phyloP scores from a whole-genome alignment of 2,888 invertebrate species.

The Blastobasis adustella region DNA sequence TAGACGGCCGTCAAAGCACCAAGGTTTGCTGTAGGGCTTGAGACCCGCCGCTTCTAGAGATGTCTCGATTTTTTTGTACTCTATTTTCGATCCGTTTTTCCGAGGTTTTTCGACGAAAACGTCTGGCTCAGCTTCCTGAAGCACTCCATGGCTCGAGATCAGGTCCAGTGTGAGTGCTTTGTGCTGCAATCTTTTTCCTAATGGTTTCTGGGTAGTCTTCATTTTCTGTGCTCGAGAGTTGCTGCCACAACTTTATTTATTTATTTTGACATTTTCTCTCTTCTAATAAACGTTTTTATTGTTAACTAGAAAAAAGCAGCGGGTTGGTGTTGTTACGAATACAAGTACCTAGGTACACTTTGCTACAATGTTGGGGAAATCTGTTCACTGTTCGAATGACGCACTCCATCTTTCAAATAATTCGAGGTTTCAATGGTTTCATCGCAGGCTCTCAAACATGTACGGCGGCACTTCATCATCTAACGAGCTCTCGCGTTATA shows the following conservation, averaged over 20 bases:
- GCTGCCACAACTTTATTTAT: too few relatives aligned
- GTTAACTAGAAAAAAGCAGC: not conserved
- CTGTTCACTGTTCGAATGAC: not conserved
- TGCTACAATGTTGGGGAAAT: too few relatives aligned
- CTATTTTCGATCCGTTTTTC: conserved; percentile 68
- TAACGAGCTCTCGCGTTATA: not conserved
- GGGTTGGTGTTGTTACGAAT: not conserved
- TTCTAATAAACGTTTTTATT: too few relatives aligned
- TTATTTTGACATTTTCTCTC: too few relatives aligned
- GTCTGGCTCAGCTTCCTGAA: conserved; percentile 61
- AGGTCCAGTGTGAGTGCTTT: conserved; percentile 28
- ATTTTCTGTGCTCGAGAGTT: too few relatives aligned
- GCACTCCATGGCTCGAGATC: conserved; percentile 48
- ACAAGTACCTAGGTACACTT: not conserved
- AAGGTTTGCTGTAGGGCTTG: conserved; percentile 50
- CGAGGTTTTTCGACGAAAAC: conserved; percentile 52
- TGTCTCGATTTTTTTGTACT: conserved; percentile 70
- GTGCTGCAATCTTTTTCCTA: conserved; percentile 7
- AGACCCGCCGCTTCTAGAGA: conserved; percentile 62
- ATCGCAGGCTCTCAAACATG: not conserved
- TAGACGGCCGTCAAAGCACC: conserved; percentile 33
- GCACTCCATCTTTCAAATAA: not conserved
- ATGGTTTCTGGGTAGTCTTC: too few relatives aligned
- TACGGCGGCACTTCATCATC: not conserved
- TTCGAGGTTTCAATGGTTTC: not conserved